phyloP scores from a whole-genome alignment of 2,113 vertebrate genomes.

The Tapirus terrestris region DNA sequence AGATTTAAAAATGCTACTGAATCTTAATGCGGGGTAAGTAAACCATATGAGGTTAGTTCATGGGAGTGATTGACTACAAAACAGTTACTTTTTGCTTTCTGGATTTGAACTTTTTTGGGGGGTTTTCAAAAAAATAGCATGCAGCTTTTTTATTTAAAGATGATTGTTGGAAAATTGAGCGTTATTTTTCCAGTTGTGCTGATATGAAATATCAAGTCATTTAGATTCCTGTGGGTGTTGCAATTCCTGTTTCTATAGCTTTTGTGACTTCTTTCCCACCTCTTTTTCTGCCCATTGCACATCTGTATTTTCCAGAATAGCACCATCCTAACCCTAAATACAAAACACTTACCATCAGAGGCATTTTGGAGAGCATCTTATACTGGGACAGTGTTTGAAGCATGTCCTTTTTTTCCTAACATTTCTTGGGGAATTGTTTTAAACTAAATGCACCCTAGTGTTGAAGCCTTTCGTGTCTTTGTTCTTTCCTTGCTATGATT shows the following conservation, averaged over 20 bases:
- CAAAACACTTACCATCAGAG: slow-evolving; percentile 23
- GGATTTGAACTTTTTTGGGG: background rate
- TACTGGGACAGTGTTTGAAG: background rate
- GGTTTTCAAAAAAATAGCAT: background rate
- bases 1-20: slow-evolving; percentile 5
- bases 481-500: background rate
- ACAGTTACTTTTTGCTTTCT: background rate
- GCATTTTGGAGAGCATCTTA: background rate
- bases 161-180: background rate
- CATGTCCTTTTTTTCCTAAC: background rate
- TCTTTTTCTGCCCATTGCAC: background rate
- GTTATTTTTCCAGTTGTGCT: slow-evolving; percentile 5
- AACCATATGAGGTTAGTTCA: background rate
- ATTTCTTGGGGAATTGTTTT: slow-evolving; percentile 28
- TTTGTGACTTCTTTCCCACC: background rate
- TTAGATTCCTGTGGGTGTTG: background rate
- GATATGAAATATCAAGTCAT: slow-evolving; percentile 22
- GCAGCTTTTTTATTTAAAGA: slow-evolving; percentile 4
- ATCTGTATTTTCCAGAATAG: slow-evolving; percentile 25
- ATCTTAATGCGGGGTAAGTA: background rate
- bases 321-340: background rate
- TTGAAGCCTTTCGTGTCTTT: background rate
- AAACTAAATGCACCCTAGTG: background rate
- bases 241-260: slow-evolving; percentile 27
- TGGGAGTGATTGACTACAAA: background rate